A percentile compares a stretch with the other conserved stretches of the same genome.
Evolutionary conservation across 1,140 invertebrate genomes (phyloP).

Genomic region (Apis florea): DNA sequence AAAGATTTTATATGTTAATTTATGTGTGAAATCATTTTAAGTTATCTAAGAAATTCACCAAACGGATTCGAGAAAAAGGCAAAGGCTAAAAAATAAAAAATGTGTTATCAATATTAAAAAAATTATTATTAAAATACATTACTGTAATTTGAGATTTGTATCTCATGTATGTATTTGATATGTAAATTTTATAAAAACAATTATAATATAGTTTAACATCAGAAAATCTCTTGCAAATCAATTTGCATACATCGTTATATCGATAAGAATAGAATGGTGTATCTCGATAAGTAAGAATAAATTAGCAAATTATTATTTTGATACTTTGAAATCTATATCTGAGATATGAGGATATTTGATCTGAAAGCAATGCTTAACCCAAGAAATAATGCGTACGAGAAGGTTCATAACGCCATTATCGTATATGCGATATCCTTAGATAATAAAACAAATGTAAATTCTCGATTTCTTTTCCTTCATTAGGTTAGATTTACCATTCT

Average conservation of each 20-base stretch:
- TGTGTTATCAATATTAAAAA: no score
- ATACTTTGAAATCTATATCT: slow-evolving; percentile 58
- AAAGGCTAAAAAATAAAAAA: no score
- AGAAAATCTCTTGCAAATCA: background rate
- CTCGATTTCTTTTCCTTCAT: slow-evolving; percentile 11
- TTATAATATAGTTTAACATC: background rate
- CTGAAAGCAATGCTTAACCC: slow-evolving; percentile 70
- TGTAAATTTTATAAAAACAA: background rate
- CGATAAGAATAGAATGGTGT: slow-evolving; percentile 73
- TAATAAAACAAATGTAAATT: slow-evolving; percentile 60
- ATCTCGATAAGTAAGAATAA: slow-evolving; percentile 73
- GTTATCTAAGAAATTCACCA: no score
- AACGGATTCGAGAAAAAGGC: no score
- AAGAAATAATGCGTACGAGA: slow-evolving; percentile 73
- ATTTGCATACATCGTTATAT: slow-evolving; percentile 64
- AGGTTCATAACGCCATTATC: slow-evolving; percentile 69
- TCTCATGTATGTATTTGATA: background rate
- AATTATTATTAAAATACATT: background rate
- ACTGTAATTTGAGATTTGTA: background rate
- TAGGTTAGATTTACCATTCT: slow-evolving; percentile 23
- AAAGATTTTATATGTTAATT: no score
- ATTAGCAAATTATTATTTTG: slow-evolving; percentile 71
- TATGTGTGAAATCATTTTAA: no score
- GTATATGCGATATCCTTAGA: slow-evolving; percentile 27
- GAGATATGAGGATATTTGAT: slow-evolving; percentile 69